Evolutionary conservation across 1,140 invertebrate genomes (phyloP), one percentile per base, ranked within the genome.

Genomic region (Neoseiulus cucumeris): DNA sequence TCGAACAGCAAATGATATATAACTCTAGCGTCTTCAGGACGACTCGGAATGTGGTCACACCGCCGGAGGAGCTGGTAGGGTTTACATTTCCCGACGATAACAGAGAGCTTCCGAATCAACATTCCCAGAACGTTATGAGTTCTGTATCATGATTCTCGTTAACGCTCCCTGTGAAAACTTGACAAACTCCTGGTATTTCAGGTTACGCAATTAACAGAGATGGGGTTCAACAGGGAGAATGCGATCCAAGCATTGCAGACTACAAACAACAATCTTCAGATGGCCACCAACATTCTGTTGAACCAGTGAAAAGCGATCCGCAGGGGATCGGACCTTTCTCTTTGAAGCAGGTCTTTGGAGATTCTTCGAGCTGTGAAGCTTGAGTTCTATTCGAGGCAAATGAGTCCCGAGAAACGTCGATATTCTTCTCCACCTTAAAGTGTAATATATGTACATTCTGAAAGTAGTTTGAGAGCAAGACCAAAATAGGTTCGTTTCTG

Each of bases 1-100:
- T 59, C 14, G 51, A 59, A 17, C 51, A 59, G 1, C 51, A 59
- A 33, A 59, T 59, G 51, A 59, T 59, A 14, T 59, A 59, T 20
- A 59, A 59, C 22, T 59, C 22, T 2, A 25, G 25, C 14, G 22
- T n/a, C 33, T 59, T 59, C 22, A 1, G 25, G 6, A 25, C 51
- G 17, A 12, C 25, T 2, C 51, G 51, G 22, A 59, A 59, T 9
- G 22, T 59, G 12, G 22, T 59, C 17, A 9, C 9, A 17, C 51
- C 51, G 17, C 51, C 51, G 25, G 51, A 59, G 22, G 51, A 59
- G 22, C 51, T 59, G 17, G 51, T 59, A 20, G 22, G 51, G 25
- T 25, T 59, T 2, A 59, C 25, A 5, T 17, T 29, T 59, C 14
- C 25, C n/a, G n/a, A n/a, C n/a, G n/a, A n/a, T n/a, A 59, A 17